A percentile compares a stretch with the other conserved stretches of the same genome.
Evolutionary conservation across 2,888 invertebrate species (phyloP).

Genomic region (Cephalotes varians): DNA sequence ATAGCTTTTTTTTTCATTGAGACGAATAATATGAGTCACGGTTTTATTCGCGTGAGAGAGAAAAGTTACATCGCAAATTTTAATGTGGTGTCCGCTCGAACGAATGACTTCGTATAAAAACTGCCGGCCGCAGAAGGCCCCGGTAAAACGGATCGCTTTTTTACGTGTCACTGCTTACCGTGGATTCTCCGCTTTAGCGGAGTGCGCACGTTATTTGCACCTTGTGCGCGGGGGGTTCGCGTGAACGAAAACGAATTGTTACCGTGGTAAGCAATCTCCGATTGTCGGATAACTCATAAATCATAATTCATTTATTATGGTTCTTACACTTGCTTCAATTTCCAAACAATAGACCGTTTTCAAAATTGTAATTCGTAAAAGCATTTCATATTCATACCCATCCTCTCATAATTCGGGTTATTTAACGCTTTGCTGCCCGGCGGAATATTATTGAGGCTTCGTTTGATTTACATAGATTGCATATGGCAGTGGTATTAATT

Average conservation of each 20-base stretch:
- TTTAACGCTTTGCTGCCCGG: conserved; percentile 52
- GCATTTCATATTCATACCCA: conserved; percentile 52
- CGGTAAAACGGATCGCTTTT: conserved; percentile 74
- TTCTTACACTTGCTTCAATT: conserved; percentile 41
- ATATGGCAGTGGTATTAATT: conserved; percentile 56
- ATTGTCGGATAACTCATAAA: conserved; percentile 40
- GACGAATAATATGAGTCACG: conserved; percentile 26
- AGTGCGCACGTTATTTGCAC: conserved; percentile 14
- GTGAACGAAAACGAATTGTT: conserved; percentile 44
- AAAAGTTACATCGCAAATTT: conserved; percentile 68
- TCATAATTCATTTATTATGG: conserved; percentile 45
- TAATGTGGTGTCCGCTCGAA: conserved; percentile 73
- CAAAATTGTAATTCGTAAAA: conserved; percentile 53
- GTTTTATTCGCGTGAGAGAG: background rate
- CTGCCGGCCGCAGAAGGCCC: conserved; percentile 64
- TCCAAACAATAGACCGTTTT: conserved; percentile 43
- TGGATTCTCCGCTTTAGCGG: conserved; percentile 31
- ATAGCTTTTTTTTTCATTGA: background rate
- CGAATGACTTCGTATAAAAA: conserved; percentile 68
- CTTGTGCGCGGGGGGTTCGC: background rate
- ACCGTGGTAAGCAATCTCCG: background rate
- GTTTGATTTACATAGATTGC: conserved; percentile 56
- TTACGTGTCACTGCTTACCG: conserved; percentile 71
- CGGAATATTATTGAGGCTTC: conserved; percentile 53
- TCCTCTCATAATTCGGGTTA: conserved; percentile 51